Base-by-base conservation (phyloP, 2,888 invertebrate genomes). In the Atrina japonica region DNA sequence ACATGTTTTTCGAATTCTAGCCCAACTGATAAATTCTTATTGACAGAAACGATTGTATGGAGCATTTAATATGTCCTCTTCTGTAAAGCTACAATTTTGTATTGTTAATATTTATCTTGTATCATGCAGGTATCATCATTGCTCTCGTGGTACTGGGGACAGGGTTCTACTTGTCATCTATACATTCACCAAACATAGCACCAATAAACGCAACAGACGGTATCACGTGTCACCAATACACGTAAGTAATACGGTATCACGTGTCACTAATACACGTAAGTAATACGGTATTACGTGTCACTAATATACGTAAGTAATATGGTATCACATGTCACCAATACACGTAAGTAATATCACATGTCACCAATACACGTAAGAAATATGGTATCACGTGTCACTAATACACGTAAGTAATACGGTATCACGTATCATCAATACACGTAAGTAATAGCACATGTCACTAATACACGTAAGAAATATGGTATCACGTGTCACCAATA, bases 81-180 rank as follows among this genome's bases (percentile, higher is more conserved):
- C n/a, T n/a, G n/a, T n/a, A n/a, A n/a, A n/a, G n/a, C n/a, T n/a
- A n/a, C n/a, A n/a, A n/a, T n/a, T n/a, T n/a, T n/a, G n/a, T n/a
- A n/a, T n/a, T n/a, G n/a, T n/a, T n/a, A n/a, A 52, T 52, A 23
- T 52, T 11, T 35, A n/a, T 35, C 6, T 64, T 27, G 18, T 29
- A 30, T 30, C 60, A 66, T 69, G 0, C 81, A 88, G 91, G 91
- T 63, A 90, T 91, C 21, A 83, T 88, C 29, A 66, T 89, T 3
- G 88, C 91, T 2, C 84, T 92, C 50, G 75, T 85, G 0, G 77
- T 91, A 35, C 82, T 92, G 43, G 91, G 89, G 6, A 76, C 90
- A 40, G 91, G 91, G 5, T 92, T 92, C 81, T 88, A 90, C 73
- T 66, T 91, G 66, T 86, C 90, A 21, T 85, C 85, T 40, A 75